Base-by-base conservation (phyloP, 2,797 vertebrate genomes). In the Orestias chungarensis region DNA sequence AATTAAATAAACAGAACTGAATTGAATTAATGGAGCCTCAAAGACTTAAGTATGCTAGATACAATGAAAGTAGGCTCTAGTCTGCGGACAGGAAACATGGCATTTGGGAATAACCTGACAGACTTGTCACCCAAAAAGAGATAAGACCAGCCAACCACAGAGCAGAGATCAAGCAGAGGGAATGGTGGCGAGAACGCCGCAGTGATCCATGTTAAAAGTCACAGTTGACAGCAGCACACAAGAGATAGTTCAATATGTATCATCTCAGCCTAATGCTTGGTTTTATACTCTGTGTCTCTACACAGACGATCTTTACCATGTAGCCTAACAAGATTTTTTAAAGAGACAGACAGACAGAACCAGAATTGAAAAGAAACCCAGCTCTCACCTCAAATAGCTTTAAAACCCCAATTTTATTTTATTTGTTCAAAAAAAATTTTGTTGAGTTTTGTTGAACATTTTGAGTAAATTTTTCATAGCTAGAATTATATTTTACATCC, bases 21-120 rank as follows among this genome's bases (percentile, higher is more conserved):
- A n/a, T n/a, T n/a, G 52, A 76, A 74, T 52, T 66, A 67, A 78
- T 67, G 77, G 65, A 5, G 66, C 73, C 66, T 74, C 75, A 76
- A 74, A 68, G 67, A 40, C 70, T 66, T 67, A 47, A 64, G 40
- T 7, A 35, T 8, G 54, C 57, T 47, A 43, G 55, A 72, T 66
- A 81, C 44, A 71, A 75, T 70, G 61, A 15, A 78, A 61, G 69
- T 71, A 7, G 17, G 62, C 59, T 66, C 20, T 27, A 64, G 77
- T 73, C 78, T 85, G 83, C 71, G 77, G 74, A 71, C 71, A 75
- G 82, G 84, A 83, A 83, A 84, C 76, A 57, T 72, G 78, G 77
- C 79, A 78, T 65, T 1, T 3, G 76, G 67, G 81, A 76, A 38
- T 76, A 70, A 64, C 70, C 76, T 70, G 82, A 81, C 72, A 71